Evolutionary conservation across 2,797 vertebrate species (phyloP), one percentile per base, ranked within the genome.

Genomic region (Hozukius guyotensis): DNA sequence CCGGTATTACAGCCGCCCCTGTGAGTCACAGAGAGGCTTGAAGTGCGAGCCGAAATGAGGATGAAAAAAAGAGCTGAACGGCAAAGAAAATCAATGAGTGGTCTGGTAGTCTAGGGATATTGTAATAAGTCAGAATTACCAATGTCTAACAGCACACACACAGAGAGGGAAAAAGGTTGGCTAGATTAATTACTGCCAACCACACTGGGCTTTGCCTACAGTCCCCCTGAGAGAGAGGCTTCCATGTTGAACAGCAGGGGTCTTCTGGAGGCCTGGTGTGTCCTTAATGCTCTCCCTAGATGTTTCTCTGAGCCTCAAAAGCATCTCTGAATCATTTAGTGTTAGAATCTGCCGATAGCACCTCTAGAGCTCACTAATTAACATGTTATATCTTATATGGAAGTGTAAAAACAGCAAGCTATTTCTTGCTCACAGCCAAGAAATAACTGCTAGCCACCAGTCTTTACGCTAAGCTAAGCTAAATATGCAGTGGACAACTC

Each of bases 31-130:
- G 22, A 11, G 69, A 77, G 53, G 55, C 64, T 53, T 59, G 34
- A 63, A 53, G 63, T 4, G 2, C 1, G 24, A 80, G 81, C 70
- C 73, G 82, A 79, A 84, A 80, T 63, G 20, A 67, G 72, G 76
- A 89, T 49, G 70, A 79, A 66, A 89, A 84, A 68, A 57, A 83
- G 73, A 55, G 5, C 42, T 46, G 1, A 82, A 73, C 22, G 29
- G 82, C 65, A 89, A 88, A 79, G 83, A 62, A 88, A 94, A 90
- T 92, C 86, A 84, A 87, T 90, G 72, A 80, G 61, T 22, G n/a
- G 72, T 81, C 75, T 84, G 59, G 72, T 69, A 65, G 81, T 79
- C 74, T 2, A 49, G 80, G 79, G 79, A 80, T 78, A 81, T 73
- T 75, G 42, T 81, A 86, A 86, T 88, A 81, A 83, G 68, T 92